Conservation (phyloP, 2,888 invertebrate species). For the Caenorhabditis wallacei region DNA sequence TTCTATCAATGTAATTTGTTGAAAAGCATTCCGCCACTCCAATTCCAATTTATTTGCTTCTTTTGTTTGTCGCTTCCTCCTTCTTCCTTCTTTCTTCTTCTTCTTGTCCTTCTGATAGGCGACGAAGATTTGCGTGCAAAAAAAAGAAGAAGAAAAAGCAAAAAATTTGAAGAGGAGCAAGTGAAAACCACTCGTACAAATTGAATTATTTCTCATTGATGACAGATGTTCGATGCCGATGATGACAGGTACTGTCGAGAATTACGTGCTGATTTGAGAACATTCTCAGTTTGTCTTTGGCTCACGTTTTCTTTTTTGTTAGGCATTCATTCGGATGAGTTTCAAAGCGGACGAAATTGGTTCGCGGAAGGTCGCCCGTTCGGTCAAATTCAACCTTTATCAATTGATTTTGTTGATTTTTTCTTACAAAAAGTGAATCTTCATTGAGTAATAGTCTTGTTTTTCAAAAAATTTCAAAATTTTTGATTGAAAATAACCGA, state of each 20-base stretch:
- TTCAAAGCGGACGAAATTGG: no score
- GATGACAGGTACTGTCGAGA: slow-evolving; percentile 32
- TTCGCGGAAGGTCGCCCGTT: no score
- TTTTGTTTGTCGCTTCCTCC: slow-evolving; percentile 53
- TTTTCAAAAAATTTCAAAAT: no score
- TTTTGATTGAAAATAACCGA: no score
- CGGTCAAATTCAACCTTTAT: no score
- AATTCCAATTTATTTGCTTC: slow-evolving; percentile 64
- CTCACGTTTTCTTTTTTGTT: background rate
- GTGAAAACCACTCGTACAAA: slow-evolving; percentile 53
- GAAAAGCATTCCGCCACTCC: slow-evolving; percentile 64
- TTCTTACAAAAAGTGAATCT: no score
- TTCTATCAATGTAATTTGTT: slow-evolving; percentile 66
- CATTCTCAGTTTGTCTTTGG: background rate
- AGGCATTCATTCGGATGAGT: no score
- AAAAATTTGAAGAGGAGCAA: slow-evolving; percentile 49
- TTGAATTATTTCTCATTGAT: slow-evolving; percentile 40
- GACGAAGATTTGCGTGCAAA: slow-evolving; percentile 27
- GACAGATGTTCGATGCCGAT: slow-evolving; percentile 35
- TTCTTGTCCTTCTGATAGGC: slow-evolving; percentile 47
- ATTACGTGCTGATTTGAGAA: slow-evolving; percentile 1
- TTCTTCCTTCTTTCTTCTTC: slow-evolving; percentile 21
- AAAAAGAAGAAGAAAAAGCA: slow-evolving; percentile 27
- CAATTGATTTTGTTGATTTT: no score
- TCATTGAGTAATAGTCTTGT: no score